Evolutionary conservation across 2,888 invertebrate species (phyloP).

Genomic region (Eretmocerus hayati): DNA sequence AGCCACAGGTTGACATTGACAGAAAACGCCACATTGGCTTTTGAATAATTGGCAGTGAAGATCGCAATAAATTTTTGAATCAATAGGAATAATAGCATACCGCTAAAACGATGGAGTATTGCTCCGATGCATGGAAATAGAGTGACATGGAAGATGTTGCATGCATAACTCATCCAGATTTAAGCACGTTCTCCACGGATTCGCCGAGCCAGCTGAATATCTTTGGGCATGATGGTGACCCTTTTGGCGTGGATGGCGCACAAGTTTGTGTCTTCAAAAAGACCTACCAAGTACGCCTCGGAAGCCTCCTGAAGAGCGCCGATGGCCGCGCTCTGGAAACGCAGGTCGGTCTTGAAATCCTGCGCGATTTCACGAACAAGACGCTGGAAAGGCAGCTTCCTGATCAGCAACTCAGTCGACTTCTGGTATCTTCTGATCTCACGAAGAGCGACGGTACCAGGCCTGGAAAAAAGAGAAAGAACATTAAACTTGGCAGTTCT

Average conservation of each 20-base stretch:
- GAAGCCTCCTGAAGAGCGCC: slow-evolving; percentile 87
- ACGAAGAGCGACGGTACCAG: slow-evolving; percentile 92
- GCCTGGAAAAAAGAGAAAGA: slow-evolving; percentile 53
- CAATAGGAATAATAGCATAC: slow-evolving; percentile 28
- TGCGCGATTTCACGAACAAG: slow-evolving; percentile 95
- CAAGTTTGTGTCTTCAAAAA: slow-evolving; percentile 97
- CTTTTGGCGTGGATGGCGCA: slow-evolving; percentile 92
- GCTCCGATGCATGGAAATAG: slow-evolving; percentile 29
- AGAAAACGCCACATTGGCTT: neutral
- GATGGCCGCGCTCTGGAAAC: slow-evolving; percentile 93
- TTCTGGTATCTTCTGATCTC: slow-evolving; percentile 97
- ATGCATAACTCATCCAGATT: slow-evolving; percentile 33
- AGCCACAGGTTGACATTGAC: slow-evolving; percentile 11
- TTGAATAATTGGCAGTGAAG: slow-evolving; percentile 36
- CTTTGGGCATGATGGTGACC: slow-evolving; percentile 97
- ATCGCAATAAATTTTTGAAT: slow-evolving; percentile 29
- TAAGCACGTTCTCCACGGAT: slow-evolving; percentile 94
- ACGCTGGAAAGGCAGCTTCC: slow-evolving; percentile 92
- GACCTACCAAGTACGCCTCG: slow-evolving; percentile 78
- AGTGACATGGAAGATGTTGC: slow-evolving; percentile 24
- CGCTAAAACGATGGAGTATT: slow-evolving; percentile 22
- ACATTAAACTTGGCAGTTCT: no score
- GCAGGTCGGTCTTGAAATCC: slow-evolving; percentile 92
- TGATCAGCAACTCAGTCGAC: slow-evolving; percentile 88
- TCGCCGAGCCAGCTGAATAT: slow-evolving; percentile 91